Percentiles rank a stretch among this genome's conserved stretches.
Evolutionary conservation across 1,140 invertebrate species (phyloP).

Genomic region (Drosophila nikananu): DNA sequence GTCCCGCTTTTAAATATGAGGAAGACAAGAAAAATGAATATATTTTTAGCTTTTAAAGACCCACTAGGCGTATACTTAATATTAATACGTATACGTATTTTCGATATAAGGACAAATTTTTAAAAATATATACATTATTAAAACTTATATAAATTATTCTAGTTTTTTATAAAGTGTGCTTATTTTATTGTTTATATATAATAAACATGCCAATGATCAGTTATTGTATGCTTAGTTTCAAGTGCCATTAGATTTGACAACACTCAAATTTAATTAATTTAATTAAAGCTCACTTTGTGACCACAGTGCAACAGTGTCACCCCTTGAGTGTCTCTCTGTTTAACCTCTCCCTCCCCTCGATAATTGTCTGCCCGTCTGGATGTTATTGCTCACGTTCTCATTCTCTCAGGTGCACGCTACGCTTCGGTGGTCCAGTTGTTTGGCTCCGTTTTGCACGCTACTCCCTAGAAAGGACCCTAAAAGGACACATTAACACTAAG

Average conservation of each 20-base stretch:
- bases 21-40: not conserved
- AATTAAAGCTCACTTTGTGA: not conserved
- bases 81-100: not conserved
- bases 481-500: not conserved
- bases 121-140: not conserved
- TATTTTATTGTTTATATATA: too few species aligned
- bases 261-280: not conserved
- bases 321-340: slow-evolving; percentile 19
- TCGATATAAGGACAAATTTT: not conserved
- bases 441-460: slow-evolving; percentile 16
- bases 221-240: not conserved
- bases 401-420: slow-evolving; percentile 55
- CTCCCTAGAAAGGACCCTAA: slow-evolving; percentile 1
- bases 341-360: slow-evolving; percentile 18
- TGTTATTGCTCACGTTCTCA: slow-evolving; percentile 64
- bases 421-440: slow-evolving; percentile 25
- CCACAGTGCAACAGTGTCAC: slow-evolving; percentile 38
- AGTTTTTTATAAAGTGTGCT: too few species aligned
- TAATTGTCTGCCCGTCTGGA: slow-evolving; percentile 61
- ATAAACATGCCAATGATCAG: too few species aligned
- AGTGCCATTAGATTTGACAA: not conserved
- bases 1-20: not conserved
- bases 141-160: too few species aligned
- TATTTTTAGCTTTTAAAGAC: not conserved
- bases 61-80: slow-evolving; percentile 19